Evolutionary conservation across 2,888 invertebrate species (phyloP).

Genomic region (Mythimna ferrago): DNA sequence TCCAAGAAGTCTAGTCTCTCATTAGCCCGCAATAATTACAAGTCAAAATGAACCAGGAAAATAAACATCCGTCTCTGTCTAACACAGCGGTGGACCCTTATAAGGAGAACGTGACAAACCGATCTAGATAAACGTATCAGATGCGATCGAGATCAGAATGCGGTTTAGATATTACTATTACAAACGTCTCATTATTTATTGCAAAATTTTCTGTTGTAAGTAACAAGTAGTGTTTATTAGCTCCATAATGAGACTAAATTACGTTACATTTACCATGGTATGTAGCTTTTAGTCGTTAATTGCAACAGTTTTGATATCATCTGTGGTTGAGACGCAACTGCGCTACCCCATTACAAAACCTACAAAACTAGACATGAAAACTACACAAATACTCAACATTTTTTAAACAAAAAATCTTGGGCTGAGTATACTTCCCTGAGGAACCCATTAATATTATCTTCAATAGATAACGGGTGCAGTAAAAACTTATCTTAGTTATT

Average conservation of each 20-base stretch:
- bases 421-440: slow-evolving; percentile 15
- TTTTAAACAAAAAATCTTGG: slow-evolving; percentile 1
- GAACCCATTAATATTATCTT: slow-evolving; percentile 30
- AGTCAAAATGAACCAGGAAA: slow-evolving; percentile 76
- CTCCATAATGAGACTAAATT: slow-evolving; percentile 64
- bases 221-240: slow-evolving; percentile 72
- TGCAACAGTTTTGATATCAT: slow-evolving; percentile 60
- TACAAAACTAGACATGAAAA: slow-evolving; percentile 11
- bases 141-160: slow-evolving; percentile 83
- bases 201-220: slow-evolving; percentile 73
- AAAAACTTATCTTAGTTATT: slow-evolving; percentile 32
- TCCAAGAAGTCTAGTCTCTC: slow-evolving; percentile 76
- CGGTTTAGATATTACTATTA: slow-evolving; percentile 81
- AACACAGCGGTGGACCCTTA: slow-evolving; percentile 60
- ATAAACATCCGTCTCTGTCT: slow-evolving; percentile 73
- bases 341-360: slow-evolving; percentile 22
- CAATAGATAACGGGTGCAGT: slow-evolving; percentile 28
- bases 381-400: neutral
- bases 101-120: slow-evolving; percentile 78
- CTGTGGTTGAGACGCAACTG: slow-evolving; percentile 38
- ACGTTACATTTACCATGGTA: slow-evolving; percentile 55
- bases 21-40: slow-evolving; percentile 83
- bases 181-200: slow-evolving; percentile 83
- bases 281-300: slow-evolving; percentile 62
- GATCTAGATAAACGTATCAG: slow-evolving; percentile 84